Evolutionary conservation across 2,113 vertebrate genomes (phyloP).

Genomic region (Pluvianellus socialis): DNA sequence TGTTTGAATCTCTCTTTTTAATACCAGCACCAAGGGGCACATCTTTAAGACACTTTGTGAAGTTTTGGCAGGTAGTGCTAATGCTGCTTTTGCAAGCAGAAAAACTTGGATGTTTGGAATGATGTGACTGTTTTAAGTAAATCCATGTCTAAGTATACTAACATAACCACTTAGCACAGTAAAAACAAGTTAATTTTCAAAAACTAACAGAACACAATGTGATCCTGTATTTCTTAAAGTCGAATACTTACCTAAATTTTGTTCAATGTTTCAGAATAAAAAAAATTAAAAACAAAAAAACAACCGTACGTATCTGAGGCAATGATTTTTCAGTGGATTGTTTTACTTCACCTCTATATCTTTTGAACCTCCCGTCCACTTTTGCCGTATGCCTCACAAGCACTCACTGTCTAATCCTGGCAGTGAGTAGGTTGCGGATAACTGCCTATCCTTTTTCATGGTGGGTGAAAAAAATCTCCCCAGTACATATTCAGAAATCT

Average conservation of each 20-base stretch:
- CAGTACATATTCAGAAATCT: background rate
- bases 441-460: background rate
- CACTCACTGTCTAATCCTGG: background rate
- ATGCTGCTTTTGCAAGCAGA: background rate
- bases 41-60: background rate
- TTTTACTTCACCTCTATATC: background rate
- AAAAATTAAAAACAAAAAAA: background rate
- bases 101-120: background rate
- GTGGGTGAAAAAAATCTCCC: background rate
- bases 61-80: background rate
- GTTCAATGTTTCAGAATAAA: background rate
- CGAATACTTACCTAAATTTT: background rate
- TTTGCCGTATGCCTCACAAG: background rate
- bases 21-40: background rate
- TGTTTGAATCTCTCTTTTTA: slow-evolving; percentile 3
- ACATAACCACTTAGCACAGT: background rate
- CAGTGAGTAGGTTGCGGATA: background rate
- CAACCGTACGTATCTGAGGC: background rate
- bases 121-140: background rate
- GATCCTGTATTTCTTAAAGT: background rate
- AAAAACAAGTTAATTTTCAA: background rate
- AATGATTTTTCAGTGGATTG: background rate
- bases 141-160: background rate
- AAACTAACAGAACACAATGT: background rate
- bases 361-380: background rate